Evolutionary conservation across 2,888 invertebrate genomes (phyloP), one percentile per base, ranked within the genome.

Genomic region (Piscicola geometra): DNA sequence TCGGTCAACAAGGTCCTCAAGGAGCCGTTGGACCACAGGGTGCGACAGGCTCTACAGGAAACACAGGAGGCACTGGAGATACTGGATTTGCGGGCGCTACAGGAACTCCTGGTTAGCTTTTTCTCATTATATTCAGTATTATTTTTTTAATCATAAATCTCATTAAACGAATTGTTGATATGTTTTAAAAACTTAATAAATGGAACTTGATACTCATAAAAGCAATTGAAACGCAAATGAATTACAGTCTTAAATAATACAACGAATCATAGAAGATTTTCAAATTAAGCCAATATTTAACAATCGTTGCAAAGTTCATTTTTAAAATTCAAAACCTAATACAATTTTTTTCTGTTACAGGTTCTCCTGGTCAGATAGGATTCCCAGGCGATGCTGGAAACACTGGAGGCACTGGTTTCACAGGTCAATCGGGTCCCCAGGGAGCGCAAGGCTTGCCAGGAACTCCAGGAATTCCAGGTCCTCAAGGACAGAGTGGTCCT

Each of bases 401-500:
- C 18, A 36, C 28, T 33, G 64, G 71, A 41, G 1, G 36, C 25
- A 18, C 75, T 28, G 71, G 71, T 64, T 30, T 47, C 3, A 33
- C 36, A 64, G 71, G 75, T 1, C n/a, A 18, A 3, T n/a, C 71
- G 25, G 77, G 77, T 36, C 25, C 66, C 2, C 33, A 68, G 50
- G 77, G 77, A 33, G 47, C 12, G 25, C 30, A 71, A 41, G 75
- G 60, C n/a, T 21, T 56, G 5, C 12, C 60, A 56, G 60, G 60
- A 56, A 9, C n/a, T 56, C 60, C 60, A 18, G 60, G 60, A 56
- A 56, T 18, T 21, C 60, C 9, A 25, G 77, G 77, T 50, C 15
- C 52, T 12, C 32, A 71, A 50, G 77, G 77, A 50, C 18, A 21
- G 28, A 25, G 56, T 81, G 83, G 83, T 67, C 3, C 80, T 5